These are phyloP conservation scores for Brotula barbata DNA, from an alignment of 2,797 vertebrate genomes.

Conservation along the genomic window DNA sequence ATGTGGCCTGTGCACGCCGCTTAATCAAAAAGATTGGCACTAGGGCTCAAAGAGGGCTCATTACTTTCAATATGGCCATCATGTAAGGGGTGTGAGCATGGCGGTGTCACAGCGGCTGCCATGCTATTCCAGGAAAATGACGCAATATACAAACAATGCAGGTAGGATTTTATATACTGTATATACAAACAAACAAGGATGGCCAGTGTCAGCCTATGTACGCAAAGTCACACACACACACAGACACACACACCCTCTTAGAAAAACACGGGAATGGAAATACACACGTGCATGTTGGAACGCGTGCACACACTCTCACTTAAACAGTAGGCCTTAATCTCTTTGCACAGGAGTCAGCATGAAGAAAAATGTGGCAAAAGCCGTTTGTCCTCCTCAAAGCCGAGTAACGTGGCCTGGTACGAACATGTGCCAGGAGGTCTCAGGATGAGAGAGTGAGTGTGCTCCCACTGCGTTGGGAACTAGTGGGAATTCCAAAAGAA, in stretches of 20 bases:
- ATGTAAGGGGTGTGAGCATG: background rate
- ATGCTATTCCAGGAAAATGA: conserved; percentile 33
- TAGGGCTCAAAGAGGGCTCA: conserved; percentile 9
- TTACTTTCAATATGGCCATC: conserved; percentile 32
- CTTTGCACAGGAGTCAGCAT: too few relatives aligned
- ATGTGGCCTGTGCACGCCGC: conserved; percentile 22
- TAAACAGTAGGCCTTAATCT: too few relatives aligned
- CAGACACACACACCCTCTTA: too few relatives aligned
- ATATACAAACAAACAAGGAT: conserved; percentile 30
- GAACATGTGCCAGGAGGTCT: too few relatives aligned
- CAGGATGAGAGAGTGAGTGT: too few relatives aligned
- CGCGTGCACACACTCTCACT: background rate
- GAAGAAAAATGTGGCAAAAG: too few relatives aligned
- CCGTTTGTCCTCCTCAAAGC: too few relatives aligned
- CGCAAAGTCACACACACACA: background rate
- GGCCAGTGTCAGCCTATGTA: conserved; percentile 16
- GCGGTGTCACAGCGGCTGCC: conserved; percentile 8
- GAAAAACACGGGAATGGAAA: too few relatives aligned
- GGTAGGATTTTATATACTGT: background rate
- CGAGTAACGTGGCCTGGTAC: too few relatives aligned
- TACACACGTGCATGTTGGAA: background rate
- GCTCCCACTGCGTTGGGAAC: too few relatives aligned
- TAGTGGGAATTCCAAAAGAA: too few relatives aligned
- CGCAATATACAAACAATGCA: conserved; percentile 9
- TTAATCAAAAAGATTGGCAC: conserved; percentile 33